A percentile compares a stretch with the other conserved stretches of the same genome.
phyloP scores from a whole-genome alignment of 1,140 invertebrate genomes.

The Babylonia areolata region DNA sequence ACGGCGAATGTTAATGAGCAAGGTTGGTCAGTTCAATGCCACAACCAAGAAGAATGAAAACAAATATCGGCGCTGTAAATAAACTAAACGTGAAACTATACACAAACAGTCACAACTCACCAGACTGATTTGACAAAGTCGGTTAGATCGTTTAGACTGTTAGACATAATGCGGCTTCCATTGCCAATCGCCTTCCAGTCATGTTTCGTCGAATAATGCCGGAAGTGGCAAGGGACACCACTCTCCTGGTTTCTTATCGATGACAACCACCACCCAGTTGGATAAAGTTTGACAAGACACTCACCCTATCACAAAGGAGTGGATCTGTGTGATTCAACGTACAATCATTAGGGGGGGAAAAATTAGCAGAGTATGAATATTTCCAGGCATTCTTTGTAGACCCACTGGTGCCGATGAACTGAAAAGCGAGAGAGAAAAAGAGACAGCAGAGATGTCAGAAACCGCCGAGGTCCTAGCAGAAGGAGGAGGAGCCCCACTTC shows the following conservation, averaged over 20 bases:
- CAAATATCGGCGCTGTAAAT: background rate
- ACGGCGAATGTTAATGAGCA: background rate
- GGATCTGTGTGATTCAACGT: background rate
- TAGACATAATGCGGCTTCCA: background rate
- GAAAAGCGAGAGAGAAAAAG: background rate
- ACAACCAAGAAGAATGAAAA: background rate
- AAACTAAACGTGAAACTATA: background rate
- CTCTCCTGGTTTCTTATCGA: background rate
- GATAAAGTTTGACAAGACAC: background rate
- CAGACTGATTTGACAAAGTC: background rate
- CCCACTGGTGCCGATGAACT: background rate
- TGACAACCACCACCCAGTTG: conserved; percentile 6
- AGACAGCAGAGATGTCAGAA: conserved; percentile 13
- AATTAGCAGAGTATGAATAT: background rate
- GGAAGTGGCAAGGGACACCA: conserved; percentile 11
- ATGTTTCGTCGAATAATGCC: background rate
- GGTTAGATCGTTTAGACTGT: background rate
- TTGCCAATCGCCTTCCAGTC: background rate
- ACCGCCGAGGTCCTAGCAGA: background rate
- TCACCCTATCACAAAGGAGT: background rate
- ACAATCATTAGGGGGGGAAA: background rate
- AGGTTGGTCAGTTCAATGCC: background rate
- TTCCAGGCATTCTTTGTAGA: background rate
- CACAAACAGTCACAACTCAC: background rate
- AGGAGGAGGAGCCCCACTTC: conserved; percentile 47